phyloP scores from a whole-genome alignment of 2,797 vertebrate genomes.

The Hemibagrus guttatus region DNA sequence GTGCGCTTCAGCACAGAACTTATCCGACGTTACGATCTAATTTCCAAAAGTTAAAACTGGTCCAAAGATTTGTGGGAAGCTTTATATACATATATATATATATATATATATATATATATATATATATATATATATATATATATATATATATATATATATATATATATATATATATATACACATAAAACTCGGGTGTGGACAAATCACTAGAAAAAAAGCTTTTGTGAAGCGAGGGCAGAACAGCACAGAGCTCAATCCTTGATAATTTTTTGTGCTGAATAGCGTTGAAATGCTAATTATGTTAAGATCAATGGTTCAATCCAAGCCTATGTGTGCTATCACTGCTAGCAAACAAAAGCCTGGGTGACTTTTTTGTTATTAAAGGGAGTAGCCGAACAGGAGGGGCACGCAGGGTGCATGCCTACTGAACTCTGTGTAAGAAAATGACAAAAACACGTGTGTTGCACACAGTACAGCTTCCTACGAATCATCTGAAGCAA shows the following conservation, averaged over 20 bases:
- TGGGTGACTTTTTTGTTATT: slow-evolving; percentile 49
- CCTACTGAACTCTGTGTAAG: background rate
- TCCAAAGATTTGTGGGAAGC: background rate
- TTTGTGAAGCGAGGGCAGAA: background rate
- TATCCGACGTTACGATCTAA: background rate
- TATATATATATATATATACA: too few species aligned
- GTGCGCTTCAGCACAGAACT: background rate
- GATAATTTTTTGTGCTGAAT: background rate
- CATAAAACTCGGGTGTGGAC: background rate
- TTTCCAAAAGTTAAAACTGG: background rate
- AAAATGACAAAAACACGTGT: background rate
- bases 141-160: too few species aligned
- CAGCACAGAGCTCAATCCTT: background rate
- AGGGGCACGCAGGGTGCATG: slow-evolving; percentile 29
- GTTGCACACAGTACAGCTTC: background rate
- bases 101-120: too few species aligned
- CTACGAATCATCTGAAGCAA: slow-evolving; percentile 5
- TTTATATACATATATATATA: too few species aligned
- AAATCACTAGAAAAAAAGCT: background rate
- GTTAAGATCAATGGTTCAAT: background rate
- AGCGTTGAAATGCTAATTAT: background rate
- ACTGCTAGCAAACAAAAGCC: slow-evolving; percentile 36
- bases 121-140: too few species aligned
- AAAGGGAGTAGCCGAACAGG: slow-evolving; percentile 59
- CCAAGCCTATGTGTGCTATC: slow-evolving; percentile 1